Evolutionary conservation across 2,797 vertebrate genomes (phyloP).

Genomic region (Holocentrus rufus): DNA sequence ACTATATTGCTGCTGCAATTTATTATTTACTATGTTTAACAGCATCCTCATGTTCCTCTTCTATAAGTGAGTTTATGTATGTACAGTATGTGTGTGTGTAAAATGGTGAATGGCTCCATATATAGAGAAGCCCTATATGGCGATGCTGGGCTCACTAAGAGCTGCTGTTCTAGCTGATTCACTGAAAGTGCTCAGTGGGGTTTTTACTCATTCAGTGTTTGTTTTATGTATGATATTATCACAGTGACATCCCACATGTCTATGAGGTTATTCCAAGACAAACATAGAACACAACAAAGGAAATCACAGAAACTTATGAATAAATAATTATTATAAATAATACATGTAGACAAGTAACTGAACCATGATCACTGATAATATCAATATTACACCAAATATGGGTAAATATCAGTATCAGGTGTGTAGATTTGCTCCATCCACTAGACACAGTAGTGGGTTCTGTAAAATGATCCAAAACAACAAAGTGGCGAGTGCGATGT

Average conservation of each 20-base stretch:
- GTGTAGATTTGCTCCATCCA: no score
- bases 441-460: no score
- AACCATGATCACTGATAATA: no score
- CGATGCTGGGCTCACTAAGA: slow-evolving; percentile 20
- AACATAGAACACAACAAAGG: not conserved
- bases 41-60: not conserved
- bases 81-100: slow-evolving; percentile 2
- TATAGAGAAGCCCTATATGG: slow-evolving; percentile 11
- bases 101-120: slow-evolving; percentile 15
- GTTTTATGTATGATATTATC: not conserved
- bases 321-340: not conserved
- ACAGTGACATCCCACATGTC: not conserved
- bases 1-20: slow-evolving; percentile 32
- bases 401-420: no score
- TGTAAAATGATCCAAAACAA: no score
- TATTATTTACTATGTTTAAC: slow-evolving; percentile 27
- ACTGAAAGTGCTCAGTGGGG: not conserved
- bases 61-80: slow-evolving; percentile 7
- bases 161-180: slow-evolving; percentile 8
- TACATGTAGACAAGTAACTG: not conserved
- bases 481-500: no score
- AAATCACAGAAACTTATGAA: not conserved
- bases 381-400: no score
- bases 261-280: not conserved
- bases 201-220: not conserved